Conservation (phyloP, 1,140 invertebrate species). For the Habropoda laboriosa region DNA sequence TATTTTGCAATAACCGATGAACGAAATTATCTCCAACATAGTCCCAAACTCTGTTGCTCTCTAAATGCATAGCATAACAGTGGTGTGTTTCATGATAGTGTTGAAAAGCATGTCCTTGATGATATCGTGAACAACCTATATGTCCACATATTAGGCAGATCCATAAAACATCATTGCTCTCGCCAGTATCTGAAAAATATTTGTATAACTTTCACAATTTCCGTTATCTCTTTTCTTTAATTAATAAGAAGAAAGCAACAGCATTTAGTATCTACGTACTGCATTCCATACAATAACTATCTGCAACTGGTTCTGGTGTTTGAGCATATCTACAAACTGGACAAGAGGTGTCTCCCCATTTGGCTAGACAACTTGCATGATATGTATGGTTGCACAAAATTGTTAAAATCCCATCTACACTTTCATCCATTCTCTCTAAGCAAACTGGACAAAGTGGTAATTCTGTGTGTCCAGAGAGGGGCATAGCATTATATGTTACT, state of each 20-base stretch:
- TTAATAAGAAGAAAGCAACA: too few relatives aligned
- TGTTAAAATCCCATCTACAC: constrained; percentile 97
- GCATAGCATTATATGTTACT: constrained; percentile 87
- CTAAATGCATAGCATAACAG: constrained; percentile 97
- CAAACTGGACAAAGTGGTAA: constrained; percentile 99
- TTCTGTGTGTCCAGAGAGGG: constrained; percentile 93
- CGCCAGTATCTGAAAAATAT: constrained; percentile 73
- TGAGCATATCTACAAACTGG: constrained; percentile 92
- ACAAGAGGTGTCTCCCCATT: constrained; percentile 97
- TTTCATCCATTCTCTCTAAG: constrained; percentile 98
- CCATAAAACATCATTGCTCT: constrained; percentile 93
- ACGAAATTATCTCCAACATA: constrained; percentile 98
- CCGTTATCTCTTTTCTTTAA: neutral
- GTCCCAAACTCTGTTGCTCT: constrained; percentile 98
- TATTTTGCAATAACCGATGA: constrained; percentile 97
- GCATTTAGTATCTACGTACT: constrained; percentile 74
- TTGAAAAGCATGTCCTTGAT: constrained; percentile 87
- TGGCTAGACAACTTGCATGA: constrained; percentile 95
- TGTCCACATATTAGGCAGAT: constrained; percentile 99
- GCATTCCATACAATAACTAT: constrained; percentile 93
- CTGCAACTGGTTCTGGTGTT: constrained; percentile 93
- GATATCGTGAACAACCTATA: constrained; percentile 93
- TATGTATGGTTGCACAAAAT: constrained; percentile 99
- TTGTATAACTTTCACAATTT: neutral
- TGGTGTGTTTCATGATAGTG: constrained; percentile 98